phyloP scores from a whole-genome alignment of 2,113 vertebrate genomes.

The Lepus americanus region DNA sequence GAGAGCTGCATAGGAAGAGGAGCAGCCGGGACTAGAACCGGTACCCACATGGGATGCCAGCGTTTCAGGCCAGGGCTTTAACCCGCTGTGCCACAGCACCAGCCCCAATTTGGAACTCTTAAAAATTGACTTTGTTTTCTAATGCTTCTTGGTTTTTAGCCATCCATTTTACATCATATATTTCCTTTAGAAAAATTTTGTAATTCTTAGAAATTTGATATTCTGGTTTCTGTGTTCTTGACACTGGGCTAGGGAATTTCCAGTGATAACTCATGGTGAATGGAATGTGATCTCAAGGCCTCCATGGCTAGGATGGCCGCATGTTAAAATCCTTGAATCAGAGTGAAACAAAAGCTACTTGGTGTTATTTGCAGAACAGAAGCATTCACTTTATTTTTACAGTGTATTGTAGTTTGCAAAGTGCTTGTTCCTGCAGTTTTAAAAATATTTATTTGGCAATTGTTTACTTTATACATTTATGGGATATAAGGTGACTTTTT shows the following conservation, averaged over 20 bases:
- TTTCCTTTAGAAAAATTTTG: constrained; percentile 25
- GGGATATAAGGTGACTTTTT: not conserved
- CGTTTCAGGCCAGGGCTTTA: no score
- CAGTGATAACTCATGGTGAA: not conserved
- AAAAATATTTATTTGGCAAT: not conserved
- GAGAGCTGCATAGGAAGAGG: no score
- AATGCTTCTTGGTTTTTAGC: not conserved
- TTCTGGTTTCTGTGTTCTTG: constrained; percentile 46
- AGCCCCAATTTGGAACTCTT: not conserved
- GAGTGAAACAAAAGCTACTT: constrained; percentile 5
- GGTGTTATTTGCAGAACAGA: not conserved
- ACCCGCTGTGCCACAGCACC: no score
- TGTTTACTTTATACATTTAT: not conserved
- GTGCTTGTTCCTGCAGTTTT: not conserved
- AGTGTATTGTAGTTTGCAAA: not conserved
- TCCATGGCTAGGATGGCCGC: constrained; percentile 1
- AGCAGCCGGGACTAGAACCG: no score
- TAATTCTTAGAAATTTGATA: constrained; percentile 47
- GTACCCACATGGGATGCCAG: no score
- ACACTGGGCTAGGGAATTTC: not conserved
- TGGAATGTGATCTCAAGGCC: not conserved
- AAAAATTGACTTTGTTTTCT: constrained; percentile 50
- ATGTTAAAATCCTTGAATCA: constrained; percentile 36
- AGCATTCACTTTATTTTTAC: not conserved
- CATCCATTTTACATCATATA: not conserved